A percentile compares a stretch with the other conserved stretches of the same genome.
Conservation (phyloP, 2,797 vertebrate genomes). For the Sebastes reedi region DNA sequence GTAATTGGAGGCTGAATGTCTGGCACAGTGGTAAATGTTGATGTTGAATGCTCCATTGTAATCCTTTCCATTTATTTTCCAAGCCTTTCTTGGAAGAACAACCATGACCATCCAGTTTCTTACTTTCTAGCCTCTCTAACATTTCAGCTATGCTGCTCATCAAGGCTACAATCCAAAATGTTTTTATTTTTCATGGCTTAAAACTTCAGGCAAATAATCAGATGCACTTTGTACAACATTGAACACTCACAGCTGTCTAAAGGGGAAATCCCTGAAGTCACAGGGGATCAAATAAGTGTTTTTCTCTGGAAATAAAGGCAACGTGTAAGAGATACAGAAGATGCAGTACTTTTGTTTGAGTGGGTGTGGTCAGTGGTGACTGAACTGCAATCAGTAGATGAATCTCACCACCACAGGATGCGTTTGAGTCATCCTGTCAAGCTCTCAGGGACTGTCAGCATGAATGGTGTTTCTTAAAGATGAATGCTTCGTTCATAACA, state of each 20-base stretch:
- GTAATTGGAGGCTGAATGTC: background rate
- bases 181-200: background rate
- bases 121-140: background rate
- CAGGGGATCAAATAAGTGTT: background rate
- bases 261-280: background rate
- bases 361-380: background rate
- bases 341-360: background rate
- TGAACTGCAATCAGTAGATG: background rate
- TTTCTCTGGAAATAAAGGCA: background rate
- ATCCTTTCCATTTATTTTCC: background rate
- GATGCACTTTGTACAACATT: background rate
- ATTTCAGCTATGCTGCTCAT: background rate
- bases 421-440: conserved; percentile 13
- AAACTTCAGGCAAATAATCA: background rate
- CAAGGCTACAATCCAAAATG: background rate
- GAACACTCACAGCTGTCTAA: background rate
- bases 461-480: background rate
- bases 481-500: background rate
- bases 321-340: background rate
- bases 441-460: conserved; percentile 1
- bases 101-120: background rate
- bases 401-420: background rate
- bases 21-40: background rate
- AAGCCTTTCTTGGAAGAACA: background rate
- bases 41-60: background rate